Evolutionary conservation across 2,113 vertebrate genomes (phyloP), one percentile per base, ranked within the genome.

Genomic region (Ceyx melanurus): DNA sequence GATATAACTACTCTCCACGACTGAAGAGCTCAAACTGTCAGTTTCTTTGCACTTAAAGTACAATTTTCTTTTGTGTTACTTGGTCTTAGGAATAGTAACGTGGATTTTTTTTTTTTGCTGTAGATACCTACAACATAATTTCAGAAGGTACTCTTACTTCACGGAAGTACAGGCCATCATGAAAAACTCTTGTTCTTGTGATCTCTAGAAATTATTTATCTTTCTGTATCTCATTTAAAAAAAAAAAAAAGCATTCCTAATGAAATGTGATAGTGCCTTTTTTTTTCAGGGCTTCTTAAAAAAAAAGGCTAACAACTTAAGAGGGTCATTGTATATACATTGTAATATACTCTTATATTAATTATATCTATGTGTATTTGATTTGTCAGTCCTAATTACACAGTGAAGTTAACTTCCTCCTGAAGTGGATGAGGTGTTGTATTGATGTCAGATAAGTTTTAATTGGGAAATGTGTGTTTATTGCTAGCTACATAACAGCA

Each of bases 401-500:
- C 64, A 83, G 58, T 82, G 62, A 89, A 82, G 58, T 65, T 82
- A 40, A 66, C 35, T 89, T 87, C 62, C 46, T 79, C 29, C 37
- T 90, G 53, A 67, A 76, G 48, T 76, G 37, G 60, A 77, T 80
- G 57, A 92, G 25, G 48, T 72, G 53, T 81, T 84, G n/a, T 31
- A 81, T 90, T 92, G 48, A 90, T 19, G 10, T 81, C 58, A 64
- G 46, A 83, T 87, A 79, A 82, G 28, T 89, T 89, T 87, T 74
- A 89, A 83, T 80, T 80, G 50, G 42, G 53, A 91, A 90, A 90
- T 80, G 25, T 77, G n/a, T 86, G 67, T 74, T 83, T 88, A 80
- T 88, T 91, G 31, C 35, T 84, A 88, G 51, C 80, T 84, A 67
- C 23, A 18, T 76, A 88, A 84, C 66, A 92, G 22, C 29, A 73